These are phyloP conservation scores for Thalpophila matura DNA, from an alignment of 2,888 invertebrate genomes.

Conservation along the genomic window DNA sequence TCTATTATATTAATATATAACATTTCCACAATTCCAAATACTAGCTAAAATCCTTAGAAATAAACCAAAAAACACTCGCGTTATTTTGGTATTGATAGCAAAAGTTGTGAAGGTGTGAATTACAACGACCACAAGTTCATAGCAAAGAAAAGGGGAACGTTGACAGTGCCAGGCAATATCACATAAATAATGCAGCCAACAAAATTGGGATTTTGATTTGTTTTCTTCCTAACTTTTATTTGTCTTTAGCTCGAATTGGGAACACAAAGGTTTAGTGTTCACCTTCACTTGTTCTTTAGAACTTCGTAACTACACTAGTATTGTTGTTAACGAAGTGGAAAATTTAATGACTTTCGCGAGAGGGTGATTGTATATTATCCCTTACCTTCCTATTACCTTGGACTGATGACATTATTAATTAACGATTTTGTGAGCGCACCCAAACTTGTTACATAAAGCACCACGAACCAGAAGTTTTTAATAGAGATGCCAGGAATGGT, in stretches of 20 bases:
- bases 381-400: too few species aligned
- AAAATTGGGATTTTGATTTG: constrained; percentile 90
- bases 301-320: constrained; percentile 65
- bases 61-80: constrained; percentile 32
- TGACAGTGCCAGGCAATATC: constrained; percentile 86
- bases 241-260: constrained; percentile 78
- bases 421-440: neutral
- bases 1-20: constrained; percentile 43
- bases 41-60: constrained; percentile 6
- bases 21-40: constrained; percentile 13
- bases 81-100: constrained; percentile 72
- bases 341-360: constrained; percentile 65
- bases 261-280: constrained; percentile 74
- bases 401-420: constrained; percentile 10
- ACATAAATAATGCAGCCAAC: constrained; percentile 89
- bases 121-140: constrained; percentile 80
- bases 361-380: constrained; percentile 14
- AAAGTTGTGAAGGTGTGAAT: constrained; percentile 83
- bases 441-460: neutral
- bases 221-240: constrained; percentile 89
- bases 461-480: too few species aligned
- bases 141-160: constrained; percentile 85
- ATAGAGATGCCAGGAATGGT: too few species aligned
- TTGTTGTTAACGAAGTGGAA: constrained; percentile 74
- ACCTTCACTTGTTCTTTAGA: constrained; percentile 59